phyloP scores from a whole-genome alignment of 2,797 vertebrate genomes.

The Poeciliopsis turneri region DNA sequence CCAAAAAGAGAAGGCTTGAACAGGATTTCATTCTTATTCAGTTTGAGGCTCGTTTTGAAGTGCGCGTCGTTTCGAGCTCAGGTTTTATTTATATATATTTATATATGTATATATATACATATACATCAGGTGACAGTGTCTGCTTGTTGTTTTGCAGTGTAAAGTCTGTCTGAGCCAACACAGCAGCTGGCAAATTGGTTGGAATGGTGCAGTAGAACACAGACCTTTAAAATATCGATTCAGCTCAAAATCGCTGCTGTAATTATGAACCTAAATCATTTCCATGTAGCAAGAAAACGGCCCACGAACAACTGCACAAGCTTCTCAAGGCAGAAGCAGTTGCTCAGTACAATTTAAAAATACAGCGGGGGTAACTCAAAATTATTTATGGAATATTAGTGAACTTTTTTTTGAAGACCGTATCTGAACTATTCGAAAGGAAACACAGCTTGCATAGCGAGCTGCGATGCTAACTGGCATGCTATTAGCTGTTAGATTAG shows the following conservation, averaged over 20 bases:
- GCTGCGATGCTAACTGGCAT: not conserved
- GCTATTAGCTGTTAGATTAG: not conserved
- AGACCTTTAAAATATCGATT: constrained; percentile 1
- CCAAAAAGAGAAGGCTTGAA: not conserved
- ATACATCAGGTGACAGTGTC: not conserved
- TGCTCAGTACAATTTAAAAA: not conserved
- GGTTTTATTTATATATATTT: no score
- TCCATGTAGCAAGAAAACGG: not conserved
- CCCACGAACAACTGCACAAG: not conserved
- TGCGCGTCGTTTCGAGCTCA: not conserved
- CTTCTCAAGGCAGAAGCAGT: not conserved
- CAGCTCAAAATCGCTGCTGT: not conserved
- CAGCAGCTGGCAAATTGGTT: not conserved
- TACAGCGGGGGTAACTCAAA: not conserved
- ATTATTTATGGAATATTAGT: not conserved
- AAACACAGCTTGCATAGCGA: not conserved
- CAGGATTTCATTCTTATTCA: not conserved
- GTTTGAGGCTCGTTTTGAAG: not conserved
- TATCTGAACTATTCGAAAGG: not conserved
- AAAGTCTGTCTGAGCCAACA: not conserved
- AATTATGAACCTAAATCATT: not conserved
- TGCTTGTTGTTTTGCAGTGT: not conserved
- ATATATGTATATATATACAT: no score
- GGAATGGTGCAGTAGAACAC: not conserved
- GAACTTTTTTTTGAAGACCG: not conserved